Evolutionary conservation across 2,888 invertebrate genomes (phyloP).

Genomic region (Liodrosophila aerea): DNA sequence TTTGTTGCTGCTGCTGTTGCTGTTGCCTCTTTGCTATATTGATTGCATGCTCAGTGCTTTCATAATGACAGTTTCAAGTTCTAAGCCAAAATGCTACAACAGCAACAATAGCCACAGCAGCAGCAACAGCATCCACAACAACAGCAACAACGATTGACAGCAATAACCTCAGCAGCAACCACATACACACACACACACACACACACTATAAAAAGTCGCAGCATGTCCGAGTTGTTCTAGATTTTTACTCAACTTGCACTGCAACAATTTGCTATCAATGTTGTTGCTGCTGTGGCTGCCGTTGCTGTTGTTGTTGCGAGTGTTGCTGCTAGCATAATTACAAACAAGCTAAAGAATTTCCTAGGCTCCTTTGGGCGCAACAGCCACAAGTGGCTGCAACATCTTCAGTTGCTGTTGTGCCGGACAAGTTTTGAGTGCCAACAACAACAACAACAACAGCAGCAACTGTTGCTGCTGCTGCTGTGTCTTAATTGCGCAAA

Average conservation of each 20-base stretch:
- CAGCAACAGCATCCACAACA: slow-evolving; percentile 35
- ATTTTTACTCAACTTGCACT: slow-evolving; percentile 53
- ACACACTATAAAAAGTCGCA: slow-evolving; percentile 63
- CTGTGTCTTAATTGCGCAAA: slow-evolving; percentile 74
- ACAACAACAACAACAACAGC: slow-evolving; percentile 28
- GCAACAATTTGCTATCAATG: slow-evolving; percentile 48
- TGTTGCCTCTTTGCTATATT: slow-evolving; percentile 50
- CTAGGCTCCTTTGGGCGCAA: slow-evolving; percentile 74
- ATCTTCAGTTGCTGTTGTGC: slow-evolving; percentile 41
- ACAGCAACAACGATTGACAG: slow-evolving; percentile 5
- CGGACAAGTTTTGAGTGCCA: slow-evolving; percentile 62
- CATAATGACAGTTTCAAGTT: slow-evolving; percentile 77
- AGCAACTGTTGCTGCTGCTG: slow-evolving; percentile 16
- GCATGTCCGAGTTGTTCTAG: slow-evolving; percentile 75
- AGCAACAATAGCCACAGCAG: slow-evolving; percentile 11
- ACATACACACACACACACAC: slow-evolving; percentile 53
- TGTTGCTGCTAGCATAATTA: slow-evolving; percentile 60
- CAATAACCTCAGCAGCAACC: slow-evolving; percentile 22
- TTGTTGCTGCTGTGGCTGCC: slow-evolving; percentile 22
- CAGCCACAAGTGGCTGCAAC: slow-evolving; percentile 29
- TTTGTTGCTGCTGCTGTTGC: slow-evolving; percentile 23
- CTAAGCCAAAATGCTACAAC: slow-evolving; percentile 71
- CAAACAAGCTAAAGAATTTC: slow-evolving; percentile 71
- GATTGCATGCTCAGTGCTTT: slow-evolving; percentile 77
- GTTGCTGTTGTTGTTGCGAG: slow-evolving; percentile 18